phyloP scores from a whole-genome alignment of 2,888 invertebrate species.

The Idaea straminata region DNA sequence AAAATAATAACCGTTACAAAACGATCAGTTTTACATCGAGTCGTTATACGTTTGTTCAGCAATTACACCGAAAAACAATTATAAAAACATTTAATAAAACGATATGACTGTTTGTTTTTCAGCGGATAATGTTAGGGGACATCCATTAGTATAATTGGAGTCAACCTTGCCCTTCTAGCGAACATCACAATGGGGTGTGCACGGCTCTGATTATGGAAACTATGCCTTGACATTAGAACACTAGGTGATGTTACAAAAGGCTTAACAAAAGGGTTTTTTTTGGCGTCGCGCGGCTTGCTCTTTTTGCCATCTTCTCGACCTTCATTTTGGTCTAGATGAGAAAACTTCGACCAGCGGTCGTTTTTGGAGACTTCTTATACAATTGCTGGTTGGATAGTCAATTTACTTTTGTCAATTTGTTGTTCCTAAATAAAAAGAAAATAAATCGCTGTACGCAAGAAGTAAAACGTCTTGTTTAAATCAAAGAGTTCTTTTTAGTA shows the following conservation, averaged over 20 bases:
- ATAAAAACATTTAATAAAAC: background rate
- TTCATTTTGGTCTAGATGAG: background rate
- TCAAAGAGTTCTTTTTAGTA: too few species aligned
- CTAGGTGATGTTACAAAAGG: background rate
- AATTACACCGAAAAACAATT: background rate
- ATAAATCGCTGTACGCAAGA: too few species aligned
- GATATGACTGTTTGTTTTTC: background rate
- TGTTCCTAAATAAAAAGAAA: background rate
- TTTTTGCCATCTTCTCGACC: background rate
- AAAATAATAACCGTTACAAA: background rate
- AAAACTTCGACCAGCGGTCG: background rate
- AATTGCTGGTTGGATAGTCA: background rate
- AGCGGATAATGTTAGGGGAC: slow-evolving; percentile 18
- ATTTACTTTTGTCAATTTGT: background rate
- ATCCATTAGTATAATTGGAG: slow-evolving; percentile 36
- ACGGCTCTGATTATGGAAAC: slow-evolving; percentile 15
- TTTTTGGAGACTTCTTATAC: background rate
- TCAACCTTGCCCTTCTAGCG: slow-evolving; percentile 34
- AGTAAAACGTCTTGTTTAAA: too few species aligned
- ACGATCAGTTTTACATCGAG: background rate
- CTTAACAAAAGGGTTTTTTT: background rate
- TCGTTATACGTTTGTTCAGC: background rate
- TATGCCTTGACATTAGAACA: background rate
- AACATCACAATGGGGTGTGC: slow-evolving; percentile 18
- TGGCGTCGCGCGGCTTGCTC: background rate